These are phyloP conservation scores for Adela reaumurella DNA, from an alignment of 2,888 invertebrate genomes.

Conservation along the genomic window DNA sequence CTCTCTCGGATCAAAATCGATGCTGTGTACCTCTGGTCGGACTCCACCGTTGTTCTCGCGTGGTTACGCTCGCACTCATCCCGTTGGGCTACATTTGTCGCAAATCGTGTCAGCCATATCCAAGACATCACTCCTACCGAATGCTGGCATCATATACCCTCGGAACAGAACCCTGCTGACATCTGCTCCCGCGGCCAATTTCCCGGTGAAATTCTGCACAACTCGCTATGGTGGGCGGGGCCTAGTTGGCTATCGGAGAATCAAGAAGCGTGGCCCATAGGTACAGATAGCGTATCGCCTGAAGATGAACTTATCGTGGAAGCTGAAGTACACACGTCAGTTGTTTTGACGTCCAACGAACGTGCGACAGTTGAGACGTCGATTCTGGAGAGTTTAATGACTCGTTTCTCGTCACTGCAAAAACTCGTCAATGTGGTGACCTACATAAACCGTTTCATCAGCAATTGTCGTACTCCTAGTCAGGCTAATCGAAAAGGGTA, in stretches of 20 bases:
- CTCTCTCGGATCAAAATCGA: not conserved
- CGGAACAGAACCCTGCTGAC: not conserved
- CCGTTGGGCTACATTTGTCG: not conserved
- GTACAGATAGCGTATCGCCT: no score
- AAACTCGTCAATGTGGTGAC: no score
- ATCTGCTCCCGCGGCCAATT: not conserved
- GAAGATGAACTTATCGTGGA: no score
- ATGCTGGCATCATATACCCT: not conserved
- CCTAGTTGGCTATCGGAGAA: not conserved
- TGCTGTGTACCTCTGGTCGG: slow-evolving; percentile 13
- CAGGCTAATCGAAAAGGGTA: no score
- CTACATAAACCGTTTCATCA: no score
- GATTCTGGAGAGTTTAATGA: no score
- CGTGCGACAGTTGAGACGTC: no score
- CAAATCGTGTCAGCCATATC: not conserved
- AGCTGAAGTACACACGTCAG: no score
- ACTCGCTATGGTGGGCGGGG: not conserved
- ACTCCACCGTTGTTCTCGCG: slow-evolving; percentile 17
- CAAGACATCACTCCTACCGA: not conserved
- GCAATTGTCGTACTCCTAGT: no score
- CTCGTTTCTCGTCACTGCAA: no score
- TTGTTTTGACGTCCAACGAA: no score
- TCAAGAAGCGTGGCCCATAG: not conserved
- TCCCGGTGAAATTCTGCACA: not conserved
- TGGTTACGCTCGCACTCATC: slow-evolving; percentile 13